Evolutionary conservation across 2,888 invertebrate species (phyloP).

Genomic region (Caenorhabditis angaria): DNA sequence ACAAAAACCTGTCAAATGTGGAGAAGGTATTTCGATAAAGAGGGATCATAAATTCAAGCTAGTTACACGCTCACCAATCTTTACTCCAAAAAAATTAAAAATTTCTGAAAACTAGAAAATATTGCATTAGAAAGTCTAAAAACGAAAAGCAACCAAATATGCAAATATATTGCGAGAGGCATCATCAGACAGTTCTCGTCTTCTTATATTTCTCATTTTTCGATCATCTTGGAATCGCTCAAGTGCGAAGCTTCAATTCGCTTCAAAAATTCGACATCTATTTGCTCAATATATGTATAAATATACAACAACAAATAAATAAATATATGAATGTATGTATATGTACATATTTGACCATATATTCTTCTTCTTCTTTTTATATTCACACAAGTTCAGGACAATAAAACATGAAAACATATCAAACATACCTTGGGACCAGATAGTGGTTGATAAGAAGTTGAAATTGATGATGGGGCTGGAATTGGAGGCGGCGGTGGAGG

Average conservation of each 20-base stretch:
- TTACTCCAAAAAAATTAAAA: conserved; percentile 10
- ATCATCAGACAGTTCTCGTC: too few species aligned
- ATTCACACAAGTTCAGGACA: too few species aligned
- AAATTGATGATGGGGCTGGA: conserved; percentile 24
- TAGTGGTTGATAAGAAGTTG: conserved; percentile 24
- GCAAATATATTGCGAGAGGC: conserved; percentile 37
- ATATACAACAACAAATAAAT: conserved; percentile 10
- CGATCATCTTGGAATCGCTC: conserved; percentile 19
- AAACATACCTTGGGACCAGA: conserved; percentile 34
- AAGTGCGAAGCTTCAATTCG: conserved; percentile 34
- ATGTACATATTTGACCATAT: background rate
- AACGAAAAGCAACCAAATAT: conserved; percentile 32
- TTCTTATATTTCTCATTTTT: too few species aligned
- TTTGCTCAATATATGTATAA: conserved; percentile 9
- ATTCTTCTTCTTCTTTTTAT: background rate
- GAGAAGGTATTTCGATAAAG: too few species aligned
- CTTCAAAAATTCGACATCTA: conserved; percentile 18
- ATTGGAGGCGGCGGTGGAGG: conserved; percentile 30
- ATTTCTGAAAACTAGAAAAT: conserved; percentile 15
- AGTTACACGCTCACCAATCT: background rate
- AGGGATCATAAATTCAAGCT: too few species aligned
- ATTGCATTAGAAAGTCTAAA: background rate
- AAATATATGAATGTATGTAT: too few species aligned
- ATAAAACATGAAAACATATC: background rate
- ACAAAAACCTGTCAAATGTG: too few species aligned